Percentiles rank a stretch among this genome's conserved stretches.
These are phyloP conservation scores for Blastobasis adustella DNA, from an alignment of 2,888 invertebrate species.

Conservation along the genomic window DNA sequence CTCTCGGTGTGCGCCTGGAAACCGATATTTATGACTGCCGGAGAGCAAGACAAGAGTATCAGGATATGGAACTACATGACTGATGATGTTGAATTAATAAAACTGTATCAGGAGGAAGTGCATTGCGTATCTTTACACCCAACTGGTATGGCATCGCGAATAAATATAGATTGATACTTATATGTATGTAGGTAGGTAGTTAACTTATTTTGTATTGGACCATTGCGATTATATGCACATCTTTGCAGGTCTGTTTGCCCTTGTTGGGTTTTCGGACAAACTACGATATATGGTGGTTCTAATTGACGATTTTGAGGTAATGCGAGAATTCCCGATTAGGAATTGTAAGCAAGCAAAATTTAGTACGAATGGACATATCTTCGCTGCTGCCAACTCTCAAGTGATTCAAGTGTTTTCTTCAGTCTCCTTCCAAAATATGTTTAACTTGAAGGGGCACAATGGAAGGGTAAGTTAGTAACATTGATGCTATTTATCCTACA, in stretches of 20 bases:
- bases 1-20: conserved; percentile 92
- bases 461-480: conserved; percentile 68
- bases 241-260: conserved; percentile 83
- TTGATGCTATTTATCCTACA: too few species aligned
- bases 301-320: conserved; percentile 87
- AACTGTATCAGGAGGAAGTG: conserved; percentile 89
- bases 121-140: conserved; percentile 85
- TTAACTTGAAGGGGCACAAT: conserved; percentile 86
- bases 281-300: conserved; percentile 90
- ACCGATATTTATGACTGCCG: conserved; percentile 89
- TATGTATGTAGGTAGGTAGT: conserved; percentile 76
- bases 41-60: conserved; percentile 86
- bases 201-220: too few species aligned
- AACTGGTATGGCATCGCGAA: conserved; percentile 36
- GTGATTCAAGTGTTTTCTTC: conserved; percentile 90
- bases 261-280: conserved; percentile 94
- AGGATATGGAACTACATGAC: conserved; percentile 95
- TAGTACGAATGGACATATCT: conserved; percentile 90
- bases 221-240: too few species aligned
- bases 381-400: conserved; percentile 91
- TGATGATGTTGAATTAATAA: conserved; percentile 83
- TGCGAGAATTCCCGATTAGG: conserved; percentile 82
- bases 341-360: conserved; percentile 87
- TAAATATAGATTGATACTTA: neutral
- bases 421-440: conserved; percentile 84